phyloP scores from a whole-genome alignment of 1,140 invertebrate genomes.

The Drosophila malerkotliana region DNA sequence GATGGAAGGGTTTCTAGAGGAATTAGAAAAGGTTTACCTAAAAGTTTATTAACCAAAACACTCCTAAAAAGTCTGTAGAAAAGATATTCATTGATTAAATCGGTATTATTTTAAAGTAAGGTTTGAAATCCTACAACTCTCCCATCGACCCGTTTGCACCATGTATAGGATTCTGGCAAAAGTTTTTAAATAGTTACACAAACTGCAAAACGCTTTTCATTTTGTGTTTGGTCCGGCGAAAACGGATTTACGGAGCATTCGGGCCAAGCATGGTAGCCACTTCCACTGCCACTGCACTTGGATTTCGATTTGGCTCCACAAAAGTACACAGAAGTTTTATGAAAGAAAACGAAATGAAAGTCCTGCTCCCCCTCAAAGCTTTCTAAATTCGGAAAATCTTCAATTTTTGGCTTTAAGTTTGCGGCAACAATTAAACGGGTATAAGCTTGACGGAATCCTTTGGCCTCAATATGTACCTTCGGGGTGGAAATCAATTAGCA shows the following conservation, averaged over 20 bases:
- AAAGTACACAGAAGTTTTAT: constrained; percentile 74
- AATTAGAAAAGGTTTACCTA: not conserved
- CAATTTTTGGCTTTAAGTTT: constrained; percentile 54
- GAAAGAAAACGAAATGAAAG: constrained; percentile 77
- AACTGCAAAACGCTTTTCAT: constrained; percentile 63
- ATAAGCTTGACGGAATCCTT: constrained; percentile 10
- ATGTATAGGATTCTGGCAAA: constrained; percentile 24
- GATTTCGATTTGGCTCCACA: constrained; percentile 68
- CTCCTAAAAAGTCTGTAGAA: too few relatives aligned
- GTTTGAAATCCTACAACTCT: not conserved
- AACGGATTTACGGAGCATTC: constrained; percentile 61
- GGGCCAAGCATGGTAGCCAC: constrained; percentile 32
- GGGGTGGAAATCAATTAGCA: constrained; percentile 30
- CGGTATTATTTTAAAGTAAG: too few relatives aligned
- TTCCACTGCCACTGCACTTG: constrained; percentile 37
- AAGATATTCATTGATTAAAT: too few relatives aligned
- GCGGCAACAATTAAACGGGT: constrained; percentile 70
- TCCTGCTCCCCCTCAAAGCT: constrained; percentile 43
- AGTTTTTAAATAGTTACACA: constrained; percentile 73
- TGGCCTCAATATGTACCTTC: constrained; percentile 10
- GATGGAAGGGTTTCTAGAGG: not conserved
- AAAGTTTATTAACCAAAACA: not conserved
- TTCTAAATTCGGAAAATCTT: constrained; percentile 44
- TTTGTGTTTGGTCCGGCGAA: constrained; percentile 43
- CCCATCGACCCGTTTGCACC: too few relatives aligned